Evolutionary conservation across 1,140 invertebrate genomes (phyloP).

Genomic region (Ephestia elutella): DNA sequence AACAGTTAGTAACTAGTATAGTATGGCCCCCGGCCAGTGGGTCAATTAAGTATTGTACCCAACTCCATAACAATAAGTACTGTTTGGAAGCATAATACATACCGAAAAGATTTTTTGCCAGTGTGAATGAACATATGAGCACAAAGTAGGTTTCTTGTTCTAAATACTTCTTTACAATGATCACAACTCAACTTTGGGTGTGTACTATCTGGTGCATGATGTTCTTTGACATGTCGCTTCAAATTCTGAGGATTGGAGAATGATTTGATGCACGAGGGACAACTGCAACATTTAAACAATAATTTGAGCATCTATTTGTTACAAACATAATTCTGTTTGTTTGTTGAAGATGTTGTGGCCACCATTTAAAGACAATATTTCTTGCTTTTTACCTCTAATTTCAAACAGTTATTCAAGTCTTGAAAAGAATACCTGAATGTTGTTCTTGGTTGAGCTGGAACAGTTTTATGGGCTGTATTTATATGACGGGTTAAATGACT

Average conservation of each 20-base stretch:
- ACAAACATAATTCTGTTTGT: too few species aligned
- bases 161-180: conserved; percentile 55
- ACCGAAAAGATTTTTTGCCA: conserved; percentile 67
- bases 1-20: too few species aligned
- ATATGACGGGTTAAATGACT: conserved; percentile 70
- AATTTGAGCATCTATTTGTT: too few species aligned
- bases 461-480: conserved; percentile 18
- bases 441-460: conserved; percentile 9
- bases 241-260: conserved; percentile 61
- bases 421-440: neutral
- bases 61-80: too few species aligned
- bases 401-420: too few species aligned
- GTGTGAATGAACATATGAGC: conserved; percentile 68
- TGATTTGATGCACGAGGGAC: conserved; percentile 51
- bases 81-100: conserved; percentile 17
- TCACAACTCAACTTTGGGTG: conserved; percentile 43
- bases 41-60: too few species aligned
- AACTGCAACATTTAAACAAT: conserved; percentile 34
- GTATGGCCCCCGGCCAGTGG: too few species aligned
- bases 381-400: too few species aligned
- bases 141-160: conserved; percentile 59
- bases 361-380: too few species aligned
- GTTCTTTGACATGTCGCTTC: conserved; percentile 55
- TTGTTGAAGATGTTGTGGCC: too few species aligned
- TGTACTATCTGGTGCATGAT: conserved; percentile 33